Evolutionary conservation across 2,113 vertebrate species (phyloP).

Genomic region (Sinocyclocheilus grahami): DNA sequence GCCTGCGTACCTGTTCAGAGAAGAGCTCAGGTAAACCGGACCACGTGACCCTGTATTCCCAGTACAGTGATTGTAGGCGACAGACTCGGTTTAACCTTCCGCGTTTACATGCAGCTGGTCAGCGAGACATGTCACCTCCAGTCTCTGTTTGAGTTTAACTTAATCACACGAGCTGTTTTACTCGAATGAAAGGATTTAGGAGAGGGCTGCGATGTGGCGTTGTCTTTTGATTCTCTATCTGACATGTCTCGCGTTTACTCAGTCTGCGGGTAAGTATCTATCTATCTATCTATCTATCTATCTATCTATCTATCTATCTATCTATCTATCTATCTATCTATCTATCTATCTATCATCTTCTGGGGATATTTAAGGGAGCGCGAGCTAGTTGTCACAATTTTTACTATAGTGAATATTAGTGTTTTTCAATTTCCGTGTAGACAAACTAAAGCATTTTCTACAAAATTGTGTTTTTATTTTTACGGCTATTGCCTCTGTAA

Average conservation of each 20-base stretch:
- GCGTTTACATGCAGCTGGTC: neutral
- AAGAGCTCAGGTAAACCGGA: neutral
- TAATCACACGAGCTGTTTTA: neutral
- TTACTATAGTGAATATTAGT: neutral
- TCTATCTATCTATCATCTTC: neutral
- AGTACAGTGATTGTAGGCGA: neutral
- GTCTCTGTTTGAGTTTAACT: neutral
- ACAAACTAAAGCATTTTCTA: neutral
- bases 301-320: conserved; percentile 17
- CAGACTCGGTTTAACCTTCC: conserved; percentile 11
- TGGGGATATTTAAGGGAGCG: neutral
- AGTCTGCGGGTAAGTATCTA: conserved; percentile 36
- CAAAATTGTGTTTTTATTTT: neutral
- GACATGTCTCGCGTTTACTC: conserved; percentile 1
- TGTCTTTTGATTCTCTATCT: conserved; percentile 13
- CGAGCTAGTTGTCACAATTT: neutral
- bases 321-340: neutral
- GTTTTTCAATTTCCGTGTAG: neutral
- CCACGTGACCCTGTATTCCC: conserved; percentile 30
- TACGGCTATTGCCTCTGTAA: neutral
- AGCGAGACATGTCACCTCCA: neutral
- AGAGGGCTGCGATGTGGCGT: conserved; percentile 27
- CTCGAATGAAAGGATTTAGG: neutral
- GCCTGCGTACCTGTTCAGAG: neutral
- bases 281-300: neutral